These are phyloP conservation scores for Pitta sordida DNA, from an alignment of 2,113 vertebrate genomes.

Conservation along the genomic window DNA sequence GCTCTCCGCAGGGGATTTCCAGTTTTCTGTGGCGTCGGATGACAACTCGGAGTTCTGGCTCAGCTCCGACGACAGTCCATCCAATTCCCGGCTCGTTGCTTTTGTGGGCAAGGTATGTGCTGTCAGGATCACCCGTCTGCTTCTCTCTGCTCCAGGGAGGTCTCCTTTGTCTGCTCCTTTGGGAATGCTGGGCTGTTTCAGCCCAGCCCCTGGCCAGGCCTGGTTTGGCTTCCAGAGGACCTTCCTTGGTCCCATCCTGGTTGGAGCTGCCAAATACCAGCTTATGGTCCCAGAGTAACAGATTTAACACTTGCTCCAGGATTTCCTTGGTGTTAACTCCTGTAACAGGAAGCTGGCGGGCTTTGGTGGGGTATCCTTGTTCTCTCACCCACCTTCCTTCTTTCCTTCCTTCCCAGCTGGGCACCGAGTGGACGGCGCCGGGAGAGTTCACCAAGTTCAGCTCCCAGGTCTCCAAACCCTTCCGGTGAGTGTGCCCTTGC, in stretches of 20 bases:
- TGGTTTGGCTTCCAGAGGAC: neutral
- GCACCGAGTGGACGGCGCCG: constrained; percentile 93
- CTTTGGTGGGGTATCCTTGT: neutral
- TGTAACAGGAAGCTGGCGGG: rapidly evolving
- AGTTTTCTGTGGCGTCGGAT: constrained; percentile 95
- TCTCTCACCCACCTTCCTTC: neutral
- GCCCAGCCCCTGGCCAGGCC: neutral
- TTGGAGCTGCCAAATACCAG: neutral
- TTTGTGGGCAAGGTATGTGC: constrained; percentile 88
- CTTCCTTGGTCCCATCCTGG: neutral
- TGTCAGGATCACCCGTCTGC: rapidly evolving
- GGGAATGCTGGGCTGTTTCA: neutral
- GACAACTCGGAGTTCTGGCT: constrained; percentile 99
- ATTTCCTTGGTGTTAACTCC: neutral
- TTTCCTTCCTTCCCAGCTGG: constrained; percentile 77
- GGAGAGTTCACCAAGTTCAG: constrained; percentile 98
- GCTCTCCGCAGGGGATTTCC: constrained; percentile 85
- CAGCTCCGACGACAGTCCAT: constrained; percentile 87
- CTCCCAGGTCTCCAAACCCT: constrained; percentile 92
- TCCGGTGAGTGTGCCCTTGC: constrained; percentile 79
- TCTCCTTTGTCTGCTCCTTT: neutral
- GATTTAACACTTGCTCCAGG: neutral
- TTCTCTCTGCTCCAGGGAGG: neutral
- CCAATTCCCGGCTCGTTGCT: constrained; percentile 84
- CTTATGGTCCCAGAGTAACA: neutral